These are phyloP conservation scores for Poeciliopsis turrubarensis DNA, from an alignment of 2,113 vertebrate species.

Conservation along the genomic window DNA sequence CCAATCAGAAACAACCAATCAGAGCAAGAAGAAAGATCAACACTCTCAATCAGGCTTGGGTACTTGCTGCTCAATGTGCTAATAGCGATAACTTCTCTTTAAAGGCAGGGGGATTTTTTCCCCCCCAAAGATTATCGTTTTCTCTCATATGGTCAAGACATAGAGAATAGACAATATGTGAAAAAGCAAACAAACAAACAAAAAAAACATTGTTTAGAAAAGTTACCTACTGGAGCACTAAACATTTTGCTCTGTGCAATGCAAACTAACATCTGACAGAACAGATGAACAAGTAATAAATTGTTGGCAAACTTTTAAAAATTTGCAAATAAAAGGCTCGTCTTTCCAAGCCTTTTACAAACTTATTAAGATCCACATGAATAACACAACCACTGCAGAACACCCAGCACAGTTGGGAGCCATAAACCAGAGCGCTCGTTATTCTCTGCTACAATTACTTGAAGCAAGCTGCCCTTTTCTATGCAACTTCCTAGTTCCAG, in stretches of 20 bases:
- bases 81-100: no score
- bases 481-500: conserved; percentile 15
- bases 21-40: no score
- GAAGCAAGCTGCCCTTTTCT: conserved; percentile 28
- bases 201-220: no score
- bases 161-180: no score
- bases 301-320: not conserved
- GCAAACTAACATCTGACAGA: not conserved
- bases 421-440: conserved; percentile 42
- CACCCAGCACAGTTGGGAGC: conserved; percentile 12
- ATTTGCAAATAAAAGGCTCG: not conserved
- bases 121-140: no score
- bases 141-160: no score
- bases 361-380: conserved; percentile 3
- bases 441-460: conserved; percentile 48
- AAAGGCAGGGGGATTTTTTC: no score
- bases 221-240: not conserved
- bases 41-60: no score
- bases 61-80: no score
- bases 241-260: not conserved
- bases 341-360: not conserved
- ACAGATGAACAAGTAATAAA: conserved; percentile 5
- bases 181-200: no score
- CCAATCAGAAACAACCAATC: no score
- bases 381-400: conserved; percentile 13